Conservation (phyloP, 2,888 invertebrate genomes). For the Ecdyonurus torrentis region DNA sequence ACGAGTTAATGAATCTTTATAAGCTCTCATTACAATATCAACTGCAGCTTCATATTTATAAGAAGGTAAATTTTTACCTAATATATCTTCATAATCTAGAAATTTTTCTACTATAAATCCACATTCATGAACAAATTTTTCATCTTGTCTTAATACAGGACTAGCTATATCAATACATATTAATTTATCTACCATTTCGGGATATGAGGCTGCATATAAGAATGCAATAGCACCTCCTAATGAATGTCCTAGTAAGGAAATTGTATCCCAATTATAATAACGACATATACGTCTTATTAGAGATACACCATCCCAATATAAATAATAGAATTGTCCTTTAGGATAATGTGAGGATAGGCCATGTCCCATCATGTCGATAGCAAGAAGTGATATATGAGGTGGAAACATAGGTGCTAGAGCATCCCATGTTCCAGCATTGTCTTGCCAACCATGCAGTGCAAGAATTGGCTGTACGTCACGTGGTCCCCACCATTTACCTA, state of each 20-base stretch:
- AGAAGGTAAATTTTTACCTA: conserved; percentile 35
- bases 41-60: conserved; percentile 44
- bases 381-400: conserved; percentile 30
- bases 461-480: conserved; percentile 44
- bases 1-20: conserved; percentile 33
- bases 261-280: conserved; percentile 48
- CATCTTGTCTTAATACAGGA: conserved; percentile 20
- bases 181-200: conserved; percentile 28
- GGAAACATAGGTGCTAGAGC: conserved; percentile 44
- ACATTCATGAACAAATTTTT: conserved; percentile 12
- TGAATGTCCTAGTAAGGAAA: conserved; percentile 51
- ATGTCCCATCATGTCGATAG: conserved; percentile 42
- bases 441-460: conserved; percentile 61
- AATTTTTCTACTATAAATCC: conserved; percentile 30
- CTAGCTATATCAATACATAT: conserved; percentile 8
- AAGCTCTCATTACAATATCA: conserved; percentile 13
- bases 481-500: conserved; percentile 49
- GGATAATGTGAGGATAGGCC: conserved; percentile 49
- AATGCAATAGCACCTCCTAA: conserved; percentile 32
- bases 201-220: conserved; percentile 41
- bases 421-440: conserved; percentile 62
- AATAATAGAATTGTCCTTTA: conserved; percentile 33
- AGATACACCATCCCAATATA: conserved; percentile 26
- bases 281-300: conserved; percentile 38
- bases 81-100: conserved; percentile 25